Evolutionary conservation across 2,113 vertebrate genomes (phyloP).

Genomic region (Elachura formosa): DNA sequence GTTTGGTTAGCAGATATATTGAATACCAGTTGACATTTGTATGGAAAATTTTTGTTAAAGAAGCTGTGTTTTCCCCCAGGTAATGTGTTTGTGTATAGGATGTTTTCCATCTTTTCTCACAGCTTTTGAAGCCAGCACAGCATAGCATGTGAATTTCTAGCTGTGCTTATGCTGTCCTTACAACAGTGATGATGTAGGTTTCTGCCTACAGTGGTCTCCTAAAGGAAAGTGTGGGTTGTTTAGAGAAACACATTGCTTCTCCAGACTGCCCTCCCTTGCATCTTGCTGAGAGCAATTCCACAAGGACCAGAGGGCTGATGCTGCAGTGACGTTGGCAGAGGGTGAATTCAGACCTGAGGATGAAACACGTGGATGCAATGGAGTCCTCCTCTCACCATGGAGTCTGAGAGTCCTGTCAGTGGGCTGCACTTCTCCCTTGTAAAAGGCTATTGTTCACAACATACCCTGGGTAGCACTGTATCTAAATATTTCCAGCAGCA

Average conservation of each 20-base stretch:
- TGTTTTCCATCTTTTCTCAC: background rate
- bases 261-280: background rate
- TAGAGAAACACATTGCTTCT: background rate
- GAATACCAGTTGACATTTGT: background rate
- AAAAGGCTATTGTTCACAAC: background rate
- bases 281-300: background rate
- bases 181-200: background rate
- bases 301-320: background rate
- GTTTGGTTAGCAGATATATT: background rate
- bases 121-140: background rate
- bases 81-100: background rate
- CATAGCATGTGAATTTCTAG: background rate
- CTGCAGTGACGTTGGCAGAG: background rate
- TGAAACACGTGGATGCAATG: no score
- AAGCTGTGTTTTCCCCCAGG: background rate
- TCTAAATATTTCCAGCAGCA: background rate
- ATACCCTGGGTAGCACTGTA: background rate
- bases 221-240: background rate
- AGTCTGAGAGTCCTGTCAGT: background rate
- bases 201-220: background rate
- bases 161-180: background rate
- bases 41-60: background rate
- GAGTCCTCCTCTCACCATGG: accelerated
- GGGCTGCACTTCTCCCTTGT: background rate
- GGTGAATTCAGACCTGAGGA: background rate